Evolutionary conservation across 1,140 invertebrate species (phyloP), one percentile per base, ranked within the genome.

Genomic region (Protaetia brevitarsis): DNA sequence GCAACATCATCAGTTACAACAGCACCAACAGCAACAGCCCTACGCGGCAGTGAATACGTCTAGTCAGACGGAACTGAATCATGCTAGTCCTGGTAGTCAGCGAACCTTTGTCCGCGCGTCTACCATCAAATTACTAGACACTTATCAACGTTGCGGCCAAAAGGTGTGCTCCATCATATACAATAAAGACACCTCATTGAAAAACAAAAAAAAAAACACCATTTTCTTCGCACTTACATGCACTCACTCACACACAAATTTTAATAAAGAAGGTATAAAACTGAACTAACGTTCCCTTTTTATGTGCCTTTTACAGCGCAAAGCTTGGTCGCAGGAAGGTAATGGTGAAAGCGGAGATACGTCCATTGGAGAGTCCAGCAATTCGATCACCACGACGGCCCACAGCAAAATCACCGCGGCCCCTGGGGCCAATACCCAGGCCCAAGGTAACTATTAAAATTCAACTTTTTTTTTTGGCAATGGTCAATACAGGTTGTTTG

Each of bases 111-210:
- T 89, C 71, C 83, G 87, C 72, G 85, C 87, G 70, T 88, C 87
- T 64, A 87, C 87, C 69, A 88, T 89, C 76, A 89, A 89, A 81
- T 81, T 89, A 70, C 78, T 89, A 83, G 88, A 89, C 75, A 85
- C 85, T 68, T 88, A 88, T 76, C 86, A 88, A 71, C 85, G 87
- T 75, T 86, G 85, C 77, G 85, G 86, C 76, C 85, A 87, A 77
- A 86, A 88, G 83, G 86, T 87, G 81, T 51, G n/a, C n/a, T 51
- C 7, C 21, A 51, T 11, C 45, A 16, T 51, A n/a, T n/a, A n/a
- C n/a, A n/a, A n/a, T n/a, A n/a, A n/a, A n/a, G n/a, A n/a, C n/a
- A n/a, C n/a, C n/a, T n/a, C n/a, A n/a, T n/a, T n/a, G n/a, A n/a
- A n/a, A n/a, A n/a, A n/a, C n/a, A n/a, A n/a, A n/a, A n/a, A n/a